Evolutionary conservation across 2,113 vertebrate species (phyloP).

Genomic region (Aramus guarauna): DNA sequence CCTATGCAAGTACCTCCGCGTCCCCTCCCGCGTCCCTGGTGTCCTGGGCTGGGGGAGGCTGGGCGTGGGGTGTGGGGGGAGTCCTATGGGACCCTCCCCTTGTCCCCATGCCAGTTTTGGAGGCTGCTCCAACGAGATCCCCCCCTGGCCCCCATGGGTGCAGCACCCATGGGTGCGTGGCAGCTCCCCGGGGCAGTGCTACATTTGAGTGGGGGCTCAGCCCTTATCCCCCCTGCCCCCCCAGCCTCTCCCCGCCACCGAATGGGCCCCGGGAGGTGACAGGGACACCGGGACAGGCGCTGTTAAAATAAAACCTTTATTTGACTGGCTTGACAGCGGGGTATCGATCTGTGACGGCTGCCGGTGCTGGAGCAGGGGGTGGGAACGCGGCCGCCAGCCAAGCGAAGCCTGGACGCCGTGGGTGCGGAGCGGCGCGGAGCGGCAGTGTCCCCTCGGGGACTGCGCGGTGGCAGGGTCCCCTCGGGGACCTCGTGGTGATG

Average conservation of each 20-base stretch:
- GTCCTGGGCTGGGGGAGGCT: background rate
- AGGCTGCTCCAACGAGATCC: background rate
- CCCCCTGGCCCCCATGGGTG: background rate
- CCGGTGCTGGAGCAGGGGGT: background rate
- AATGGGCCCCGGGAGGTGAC: background rate
- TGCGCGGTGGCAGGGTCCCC: background rate
- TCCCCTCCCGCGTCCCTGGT: background rate
- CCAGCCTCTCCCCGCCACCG: background rate
- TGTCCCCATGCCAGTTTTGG: background rate
- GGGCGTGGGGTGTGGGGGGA: background rate
- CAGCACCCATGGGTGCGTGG: background rate
- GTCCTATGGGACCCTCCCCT: background rate
- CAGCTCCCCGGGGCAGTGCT: background rate
- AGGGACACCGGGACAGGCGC: background rate
- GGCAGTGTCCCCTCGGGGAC: background rate
- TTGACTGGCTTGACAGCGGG: background rate
- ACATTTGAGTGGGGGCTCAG: background rate
- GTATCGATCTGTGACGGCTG: background rate
- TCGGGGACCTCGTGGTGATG: background rate
- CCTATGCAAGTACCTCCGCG: conserved; percentile 32
- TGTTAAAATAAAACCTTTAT: conserved; percentile 65
- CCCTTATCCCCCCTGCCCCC: background rate
- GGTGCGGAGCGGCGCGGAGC: background rate
- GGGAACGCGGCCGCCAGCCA: background rate
- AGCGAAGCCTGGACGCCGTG: fast-evolving